A percentile compares a stretch with the other conserved stretches of the same genome.
Conservation (phyloP, 1,140 invertebrate genomes). For the Thalassaphorura encarpata region DNA sequence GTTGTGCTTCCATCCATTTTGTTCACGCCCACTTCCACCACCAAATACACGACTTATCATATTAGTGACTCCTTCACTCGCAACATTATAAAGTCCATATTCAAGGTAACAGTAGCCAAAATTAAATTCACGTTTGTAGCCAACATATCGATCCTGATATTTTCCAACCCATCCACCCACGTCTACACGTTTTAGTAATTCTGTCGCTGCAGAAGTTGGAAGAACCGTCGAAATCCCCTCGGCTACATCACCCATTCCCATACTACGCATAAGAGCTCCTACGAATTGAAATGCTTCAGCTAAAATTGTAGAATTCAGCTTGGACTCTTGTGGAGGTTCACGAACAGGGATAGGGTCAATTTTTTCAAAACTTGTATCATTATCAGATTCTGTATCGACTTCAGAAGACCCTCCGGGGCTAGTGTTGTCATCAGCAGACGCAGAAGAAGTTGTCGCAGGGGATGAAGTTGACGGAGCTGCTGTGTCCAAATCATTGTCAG, state of each 20-base stretch:
- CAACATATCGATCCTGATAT: slow-evolving; percentile 26
- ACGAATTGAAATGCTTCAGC: slow-evolving; percentile 30
- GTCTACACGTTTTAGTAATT: slow-evolving; percentile 28
- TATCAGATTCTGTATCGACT: background rate
- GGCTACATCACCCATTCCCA: slow-evolving; percentile 26
- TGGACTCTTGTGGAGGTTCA: slow-evolving; percentile 11
- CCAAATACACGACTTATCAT: slow-evolving; percentile 17
- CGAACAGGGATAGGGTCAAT: slow-evolving; percentile 8
- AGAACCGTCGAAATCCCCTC: slow-evolving; percentile 25
- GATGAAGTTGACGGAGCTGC: background rate
- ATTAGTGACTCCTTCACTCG: slow-evolving; percentile 25
- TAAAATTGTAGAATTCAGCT: slow-evolving; percentile 27
- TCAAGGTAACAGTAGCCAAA: slow-evolving; percentile 33
- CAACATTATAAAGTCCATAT: slow-evolving; percentile 29
- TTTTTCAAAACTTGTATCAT: slow-evolving; percentile 9
- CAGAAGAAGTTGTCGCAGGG: background rate
- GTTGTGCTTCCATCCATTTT: background rate
- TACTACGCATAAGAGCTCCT: slow-evolving; percentile 16
- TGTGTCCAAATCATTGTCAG: slow-evolving; percentile 9
- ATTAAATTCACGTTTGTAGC: slow-evolving; percentile 28
- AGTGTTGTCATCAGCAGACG: background rate
- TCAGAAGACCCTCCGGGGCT: no score
- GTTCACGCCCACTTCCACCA: background rate
- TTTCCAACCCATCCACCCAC: slow-evolving; percentile 28
- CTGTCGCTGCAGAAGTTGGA: slow-evolving; percentile 21